Base-by-base conservation (phyloP, 2,113 vertebrate species). In the Mesitornis unicolor region DNA sequence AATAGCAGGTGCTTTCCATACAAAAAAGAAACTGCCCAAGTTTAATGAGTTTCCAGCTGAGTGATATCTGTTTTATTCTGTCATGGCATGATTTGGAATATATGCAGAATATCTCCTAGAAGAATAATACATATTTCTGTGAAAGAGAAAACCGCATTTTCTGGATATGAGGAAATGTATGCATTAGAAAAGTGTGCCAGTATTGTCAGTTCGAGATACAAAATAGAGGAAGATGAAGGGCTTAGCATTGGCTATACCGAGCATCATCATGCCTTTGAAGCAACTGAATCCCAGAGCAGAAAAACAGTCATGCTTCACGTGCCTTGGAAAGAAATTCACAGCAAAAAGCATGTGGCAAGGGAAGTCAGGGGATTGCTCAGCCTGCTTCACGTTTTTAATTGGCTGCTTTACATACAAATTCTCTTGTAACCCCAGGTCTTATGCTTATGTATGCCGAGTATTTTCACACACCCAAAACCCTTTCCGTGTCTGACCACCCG, bases 241-340 rank as follows among this genome's bases (percentile, higher is more conserved):
- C 16, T 57, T 31, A 54, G 11, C 31, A 59, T 79, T 59, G 68
- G n/a, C 81, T 89, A 6, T 19, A 16, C 13, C 2, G 18, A 36
- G 42, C 79, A 80, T 75, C 67, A 45, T 36, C 25, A 8, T 63
- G 47, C 69, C 60, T 93, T 81, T 81, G 73, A 81, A 93, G 18
- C 50, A 89, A 53, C 22, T 35, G 56, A 92, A 84, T 78, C 60
- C 60, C 69, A 74, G 47, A 93, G 59, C 31, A 73, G 68, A 90
- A 86, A 84, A 92, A 10, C 38, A 93, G 53, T 69, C 83, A 80
- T 35, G 43, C 48, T 40, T 94, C 63, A 78, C 13, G 21, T 75
- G 65, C 48, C 40, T 92, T 88, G 84, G 91, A 92, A 92, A 74
- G 59, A 89, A 84, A 87, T 43, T 45, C 59, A 63, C 33, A 84